Evolutionary conservation across 1,140 invertebrate genomes (phyloP).

Genomic region (Drosophila pachea): DNA sequence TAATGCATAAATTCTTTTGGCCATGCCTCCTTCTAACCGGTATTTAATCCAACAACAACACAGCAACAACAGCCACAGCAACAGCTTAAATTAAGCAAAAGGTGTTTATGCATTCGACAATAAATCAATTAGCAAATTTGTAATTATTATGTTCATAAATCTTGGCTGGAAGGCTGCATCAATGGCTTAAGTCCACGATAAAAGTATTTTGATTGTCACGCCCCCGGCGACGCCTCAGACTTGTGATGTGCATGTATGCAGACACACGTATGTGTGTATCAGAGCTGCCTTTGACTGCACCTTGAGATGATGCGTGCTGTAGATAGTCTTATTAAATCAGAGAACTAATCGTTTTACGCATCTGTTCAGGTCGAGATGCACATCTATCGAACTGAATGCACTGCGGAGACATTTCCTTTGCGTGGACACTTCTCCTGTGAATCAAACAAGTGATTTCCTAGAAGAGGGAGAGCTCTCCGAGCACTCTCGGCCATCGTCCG

Average conservation of each 20-base stretch:
- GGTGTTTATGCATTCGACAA: conserved; percentile 76
- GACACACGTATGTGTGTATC: not conserved
- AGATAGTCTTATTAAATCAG: not conserved
- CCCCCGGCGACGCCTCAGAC: not conserved
- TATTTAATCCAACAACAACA: conserved; percentile 54
- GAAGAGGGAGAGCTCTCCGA: too few relatives aligned
- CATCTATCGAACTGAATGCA: too few relatives aligned
- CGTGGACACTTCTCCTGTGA: too few relatives aligned
- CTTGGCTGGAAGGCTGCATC: conserved; percentile 49
- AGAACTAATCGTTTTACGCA: too few relatives aligned
- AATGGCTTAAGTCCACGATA: conserved; percentile 40
- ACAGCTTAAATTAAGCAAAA: conserved; percentile 72
- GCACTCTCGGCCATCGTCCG: too few relatives aligned
- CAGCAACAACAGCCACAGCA: conserved; percentile 27
- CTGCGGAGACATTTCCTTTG: too few relatives aligned
- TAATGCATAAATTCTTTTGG: conserved; percentile 63
- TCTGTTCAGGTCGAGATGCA: too few relatives aligned
- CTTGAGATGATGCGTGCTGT: not conserved
- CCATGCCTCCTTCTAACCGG: conserved; percentile 50
- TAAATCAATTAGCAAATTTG: conserved; percentile 78
- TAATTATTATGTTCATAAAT: conserved; percentile 79
- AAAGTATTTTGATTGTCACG: conserved; percentile 49
- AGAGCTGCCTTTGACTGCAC: not conserved
- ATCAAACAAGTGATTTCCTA: too few relatives aligned
- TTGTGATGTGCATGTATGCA: not conserved